Evolutionary conservation across 1,140 invertebrate species (phyloP), one percentile per base, ranked within the genome.

Genomic region (Trypoxylus dichotomus): DNA sequence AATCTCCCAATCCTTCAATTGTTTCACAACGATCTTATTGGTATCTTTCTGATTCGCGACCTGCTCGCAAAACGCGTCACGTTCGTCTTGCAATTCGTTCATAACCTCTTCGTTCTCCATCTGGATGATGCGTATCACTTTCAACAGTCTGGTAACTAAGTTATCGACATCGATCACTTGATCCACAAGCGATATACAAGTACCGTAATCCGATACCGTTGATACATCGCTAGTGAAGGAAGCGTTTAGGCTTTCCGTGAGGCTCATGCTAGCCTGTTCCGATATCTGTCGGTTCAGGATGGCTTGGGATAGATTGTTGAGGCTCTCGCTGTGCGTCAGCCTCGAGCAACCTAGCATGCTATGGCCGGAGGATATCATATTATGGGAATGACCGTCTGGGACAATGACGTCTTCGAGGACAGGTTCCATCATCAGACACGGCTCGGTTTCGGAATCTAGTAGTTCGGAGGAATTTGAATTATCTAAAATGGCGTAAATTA

Each of bases 121-220:
- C 83, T 93, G 92, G 79, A 93, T 92, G 24, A 93, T 91, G 60
- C 91, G 87, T 79, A 94, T 87, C 68, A 94, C 92, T 82, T 93
- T 93, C 76, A 94, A 87, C 81, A 94, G 85, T 81, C 92, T 92
- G 0, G 92, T 93, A 6, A 94, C 89, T 15, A 93, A 86, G 86
- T 92, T 92, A 85, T 94, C 92, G 29, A 93, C 91, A 15, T 93
- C 91, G 76, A 93, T 93, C 5, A 93, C 91, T 88, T 93, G 92
- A 86, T 93, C 92, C 24, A 93, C 90, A 8, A 93, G 87, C 6
- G 89, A 86, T 78, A 87, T 84, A 13, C 87, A 86, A 77, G 83
- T 84, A 47, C 74, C 42, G 13, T 71, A 42, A 32, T 78, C 74
- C 25, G 74, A 79, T 83, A 86, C 75, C 85, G 86, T 86, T 13